Evolutionary conservation across 2,113 vertebrate species (phyloP), one percentile per base, ranked within the genome.

Genomic region (Laticauda colubrina): DNA sequence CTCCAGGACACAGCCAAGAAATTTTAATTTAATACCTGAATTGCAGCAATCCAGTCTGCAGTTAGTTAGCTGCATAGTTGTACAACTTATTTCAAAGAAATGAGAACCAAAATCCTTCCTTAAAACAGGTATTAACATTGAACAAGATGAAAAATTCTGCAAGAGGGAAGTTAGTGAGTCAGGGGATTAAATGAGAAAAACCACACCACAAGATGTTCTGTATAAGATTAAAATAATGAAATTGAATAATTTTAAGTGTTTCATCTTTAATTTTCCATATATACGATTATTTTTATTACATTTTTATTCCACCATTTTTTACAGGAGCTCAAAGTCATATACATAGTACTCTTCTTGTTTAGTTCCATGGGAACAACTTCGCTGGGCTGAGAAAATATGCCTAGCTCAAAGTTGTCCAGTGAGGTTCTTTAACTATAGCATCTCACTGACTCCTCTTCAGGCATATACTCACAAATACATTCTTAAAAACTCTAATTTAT

Each of bases 51-150:
- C 51, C 8, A 18, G 9, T 34, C n/a, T 87, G 48, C 48, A n/a
- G 24, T 90, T 61, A 55, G 57, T 81, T 48, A 75, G 34, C 48
- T 88, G 39, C 4, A 57, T 18, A 69, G 34, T 53, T 54, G 15
- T n/a, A 69, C 57, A 87, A 24, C 57, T 90, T 4, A 95, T 95
- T 94, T 88, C 4, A 93, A 91, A 93, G 87, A 89, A 59, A 89
- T 56, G 34, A 92, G 8, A n/a, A 56, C 91, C 95, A 95, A 88
- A 93, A 90, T 94, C 92, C 93, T 10, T n/a, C 57, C 59, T 95
- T 96, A 21, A 51, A 59, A 48, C 90, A 95, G 0, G 0, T 9
- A 2, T 53, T 55, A 87, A 51, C 59, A 5, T n/a, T 94, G 48
- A 85, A 34, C 53, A 88, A 56, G 64, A 43, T 0, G 0, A 39